These are phyloP conservation scores for Apamea epomidion DNA, from an alignment of 2,888 invertebrate species.

Conservation along the genomic window DNA sequence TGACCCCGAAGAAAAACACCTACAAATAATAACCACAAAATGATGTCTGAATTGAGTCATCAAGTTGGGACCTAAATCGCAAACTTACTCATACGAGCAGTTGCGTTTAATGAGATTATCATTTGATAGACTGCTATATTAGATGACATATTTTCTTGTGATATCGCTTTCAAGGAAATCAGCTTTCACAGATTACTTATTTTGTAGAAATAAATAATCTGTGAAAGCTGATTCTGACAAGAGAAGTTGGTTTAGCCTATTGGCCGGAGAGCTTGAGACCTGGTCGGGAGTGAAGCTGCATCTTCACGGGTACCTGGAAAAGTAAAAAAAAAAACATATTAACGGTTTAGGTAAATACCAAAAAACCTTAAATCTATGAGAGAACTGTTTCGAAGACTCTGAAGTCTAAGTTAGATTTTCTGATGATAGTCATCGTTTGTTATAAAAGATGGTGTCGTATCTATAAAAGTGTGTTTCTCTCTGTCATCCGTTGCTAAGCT, in stretches of 20 bases:
- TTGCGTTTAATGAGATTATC: constrained; percentile 15
- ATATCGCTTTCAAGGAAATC: constrained; percentile 5
- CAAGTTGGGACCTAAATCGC: constrained; percentile 19
- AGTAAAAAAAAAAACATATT: background rate
- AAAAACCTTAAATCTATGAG: background rate
- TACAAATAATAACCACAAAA: constrained; percentile 7
- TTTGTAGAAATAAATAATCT: constrained; percentile 38
- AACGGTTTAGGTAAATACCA: background rate
- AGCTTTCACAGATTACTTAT: constrained; percentile 58
- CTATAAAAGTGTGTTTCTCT: background rate
- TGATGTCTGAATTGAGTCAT: constrained; percentile 10
- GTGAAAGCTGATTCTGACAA: constrained; percentile 42
- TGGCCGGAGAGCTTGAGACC: background rate
- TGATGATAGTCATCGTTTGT: background rate
- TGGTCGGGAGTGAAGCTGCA: background rate
- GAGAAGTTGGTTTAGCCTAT: constrained; percentile 1
- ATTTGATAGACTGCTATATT: background rate
- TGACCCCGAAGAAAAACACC: background rate
- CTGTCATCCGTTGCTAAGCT: background rate
- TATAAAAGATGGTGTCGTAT: background rate
- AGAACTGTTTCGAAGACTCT: background rate
- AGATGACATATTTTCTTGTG: background rate
- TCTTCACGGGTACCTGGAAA: constrained; percentile 9
- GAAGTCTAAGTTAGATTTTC: background rate
- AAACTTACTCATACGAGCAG: background rate